Evolutionary conservation across 2,888 invertebrate genomes (phyloP), one percentile per base, ranked within the genome.

Genomic region (Apotomis capreana): DNA sequence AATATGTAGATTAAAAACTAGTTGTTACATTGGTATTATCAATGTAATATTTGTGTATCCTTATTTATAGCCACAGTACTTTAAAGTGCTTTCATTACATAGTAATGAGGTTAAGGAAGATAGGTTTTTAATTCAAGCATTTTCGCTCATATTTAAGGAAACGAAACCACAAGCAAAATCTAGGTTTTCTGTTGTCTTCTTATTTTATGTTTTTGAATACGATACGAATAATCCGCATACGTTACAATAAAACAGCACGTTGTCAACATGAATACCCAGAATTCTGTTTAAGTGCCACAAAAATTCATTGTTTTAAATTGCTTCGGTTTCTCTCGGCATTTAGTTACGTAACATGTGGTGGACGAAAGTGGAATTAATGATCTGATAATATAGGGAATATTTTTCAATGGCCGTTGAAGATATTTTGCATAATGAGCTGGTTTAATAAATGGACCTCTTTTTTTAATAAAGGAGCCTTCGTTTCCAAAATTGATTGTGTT

Each of bases 391-490:
- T 79, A 81, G 78, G 75, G 76, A 70, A 78, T 77, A 81, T 82
- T 83, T 85, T 84, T 81, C 82, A 81, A 73, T 80, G 82, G 68
- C 74, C 55, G 61, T 74, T 61, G 65, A 67, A 58, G 64, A 73
- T 77, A 80, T 84, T 87, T 84, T 84, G 82, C 84, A 87, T 88
- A 87, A 86, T 86, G 82, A 84, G 78, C 77, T 76, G 78, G 80
- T 49, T 77, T 80, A 84, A 84, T 84, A 85, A 84, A 84, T 81
- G 80, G 81, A 74, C 77, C 77, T 76, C 78, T 80, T 77, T 79
- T 15, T 84, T 80, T 78, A 79, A 78, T 78, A 79, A 78, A 73
- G 79, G 76, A 69, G 75, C 68, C 46, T 77, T 72, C 75, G 76
- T 75, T 72, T 57, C 58, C 78, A 76, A 77, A 80, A 83, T 82